phyloP scores from a whole-genome alignment of 2,888 invertebrate genomes.

The Morpho deidamia region DNA sequence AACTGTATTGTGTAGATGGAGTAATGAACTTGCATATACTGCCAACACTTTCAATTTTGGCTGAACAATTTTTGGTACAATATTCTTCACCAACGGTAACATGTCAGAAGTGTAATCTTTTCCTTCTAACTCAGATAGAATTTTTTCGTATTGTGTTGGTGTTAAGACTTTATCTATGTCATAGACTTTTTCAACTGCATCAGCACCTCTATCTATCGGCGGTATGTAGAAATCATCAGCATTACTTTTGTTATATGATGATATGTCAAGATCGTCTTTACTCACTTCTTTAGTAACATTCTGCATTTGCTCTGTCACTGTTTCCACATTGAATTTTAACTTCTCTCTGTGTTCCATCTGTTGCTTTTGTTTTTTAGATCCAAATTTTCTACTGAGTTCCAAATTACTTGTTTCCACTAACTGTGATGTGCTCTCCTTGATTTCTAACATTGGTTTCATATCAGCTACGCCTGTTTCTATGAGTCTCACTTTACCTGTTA shows the following conservation, averaged over 20 bases:
- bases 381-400: constrained; percentile 80
- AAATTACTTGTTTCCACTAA: constrained; percentile 43
- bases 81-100: constrained; percentile 37
- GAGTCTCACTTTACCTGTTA: constrained; percentile 55
- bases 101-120: constrained; percentile 40
- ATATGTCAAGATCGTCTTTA: constrained; percentile 46
- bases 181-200: constrained; percentile 63
- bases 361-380: constrained; percentile 80
- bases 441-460: constrained; percentile 44
- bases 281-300: constrained; percentile 62
- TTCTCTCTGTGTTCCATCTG: constrained; percentile 79
- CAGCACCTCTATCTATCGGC: constrained; percentile 67
- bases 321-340: constrained; percentile 76
- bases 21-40: constrained; percentile 47
- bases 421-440: constrained; percentile 31
- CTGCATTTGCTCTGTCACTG: constrained; percentile 77
- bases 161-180: constrained; percentile 60
- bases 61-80: constrained; percentile 31
- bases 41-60: constrained; percentile 41
- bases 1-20: constrained; percentile 36
- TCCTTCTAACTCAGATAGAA: constrained; percentile 43
- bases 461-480: constrained; percentile 47
- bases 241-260: constrained; percentile 47
- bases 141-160: constrained; percentile 49
- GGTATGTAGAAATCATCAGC: constrained; percentile 68